Conservation (phyloP, 2,113 vertebrate species). For the Speoplatyrhinus poulsoni region DNA sequence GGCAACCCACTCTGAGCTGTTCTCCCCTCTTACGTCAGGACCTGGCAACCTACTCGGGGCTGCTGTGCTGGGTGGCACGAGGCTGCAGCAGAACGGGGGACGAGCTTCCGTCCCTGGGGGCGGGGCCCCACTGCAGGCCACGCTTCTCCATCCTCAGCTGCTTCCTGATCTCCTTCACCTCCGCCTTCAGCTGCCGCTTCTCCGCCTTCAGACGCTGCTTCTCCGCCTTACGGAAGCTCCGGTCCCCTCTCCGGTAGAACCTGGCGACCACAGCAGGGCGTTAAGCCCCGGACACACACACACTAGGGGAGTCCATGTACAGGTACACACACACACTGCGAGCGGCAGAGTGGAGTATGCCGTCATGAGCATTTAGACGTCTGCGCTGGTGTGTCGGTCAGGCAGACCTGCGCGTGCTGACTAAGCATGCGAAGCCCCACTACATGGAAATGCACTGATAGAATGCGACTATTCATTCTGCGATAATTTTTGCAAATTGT, state of each 20-base stretch:
- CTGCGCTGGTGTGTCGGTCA: too few species aligned
- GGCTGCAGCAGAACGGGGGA: conserved; percentile 78
- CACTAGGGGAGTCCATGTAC: too few species aligned
- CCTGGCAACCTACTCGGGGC: conserved; percentile 68
- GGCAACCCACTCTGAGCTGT: conserved; percentile 72
- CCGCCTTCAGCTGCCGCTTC: conserved; percentile 93
- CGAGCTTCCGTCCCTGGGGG: conserved; percentile 70
- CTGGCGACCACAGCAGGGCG: conserved; percentile 54
- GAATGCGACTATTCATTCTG: too few species aligned
- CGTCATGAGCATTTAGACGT: too few species aligned
- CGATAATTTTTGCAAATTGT: too few species aligned
- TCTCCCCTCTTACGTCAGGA: background rate
- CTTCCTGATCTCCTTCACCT: conserved; percentile 93
- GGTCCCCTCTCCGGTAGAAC: conserved; percentile 91
- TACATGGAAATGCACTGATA: too few species aligned
- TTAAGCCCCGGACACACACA: too few species aligned
- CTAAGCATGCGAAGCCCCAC: too few species aligned
- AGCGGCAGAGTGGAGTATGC: too few species aligned
- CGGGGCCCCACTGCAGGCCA: conserved; percentile 88
- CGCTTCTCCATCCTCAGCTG: conserved; percentile 93
- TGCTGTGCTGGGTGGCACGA: conserved; percentile 73
- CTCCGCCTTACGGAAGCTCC: conserved; percentile 92
- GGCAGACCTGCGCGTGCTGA: too few species aligned
- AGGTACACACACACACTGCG: too few species aligned
- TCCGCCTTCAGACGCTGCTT: conserved; percentile 93